Conservation (phyloP, 1,140 invertebrate species). For the Elysia chlorotica region DNA sequence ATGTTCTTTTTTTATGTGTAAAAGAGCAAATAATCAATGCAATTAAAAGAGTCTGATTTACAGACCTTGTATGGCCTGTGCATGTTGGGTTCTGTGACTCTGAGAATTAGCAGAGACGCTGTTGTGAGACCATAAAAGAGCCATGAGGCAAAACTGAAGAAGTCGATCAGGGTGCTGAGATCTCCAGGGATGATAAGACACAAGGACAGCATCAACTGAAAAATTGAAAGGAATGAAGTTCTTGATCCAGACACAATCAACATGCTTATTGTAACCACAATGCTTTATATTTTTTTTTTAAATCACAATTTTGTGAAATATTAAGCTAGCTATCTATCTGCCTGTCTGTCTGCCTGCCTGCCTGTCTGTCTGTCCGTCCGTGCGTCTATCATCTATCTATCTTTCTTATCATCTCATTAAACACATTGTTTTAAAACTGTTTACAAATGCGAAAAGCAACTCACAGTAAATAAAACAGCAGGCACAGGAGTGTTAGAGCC, state of each 20-base stretch:
- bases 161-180: constrained; percentile 48
- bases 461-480: constrained; percentile 87
- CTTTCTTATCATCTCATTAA: too few relatives aligned
- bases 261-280: not conserved
- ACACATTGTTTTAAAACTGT: too few relatives aligned
- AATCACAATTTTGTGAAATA: too few relatives aligned
- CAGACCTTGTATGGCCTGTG: constrained; percentile 78
- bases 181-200: constrained; percentile 65
- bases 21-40: too few relatives aligned
- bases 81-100: constrained; percentile 73
- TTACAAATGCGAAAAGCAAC: too few relatives aligned
- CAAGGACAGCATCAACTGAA: constrained; percentile 36
- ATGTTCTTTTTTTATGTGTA: too few relatives aligned
- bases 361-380: too few relatives aligned
- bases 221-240: not conserved
- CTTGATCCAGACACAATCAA: not conserved
- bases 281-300: too few relatives aligned
- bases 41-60: too few relatives aligned
- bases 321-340: too few relatives aligned
- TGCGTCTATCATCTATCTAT: too few relatives aligned
- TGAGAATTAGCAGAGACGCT: constrained; percentile 75
- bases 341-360: too few relatives aligned
- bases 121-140: constrained; percentile 70
- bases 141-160: constrained; percentile 56
- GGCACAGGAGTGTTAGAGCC: constrained; percentile 84